Base-by-base conservation (phyloP, 2,113 vertebrate genomes). In the Dryoscopus gambensis region DNA sequence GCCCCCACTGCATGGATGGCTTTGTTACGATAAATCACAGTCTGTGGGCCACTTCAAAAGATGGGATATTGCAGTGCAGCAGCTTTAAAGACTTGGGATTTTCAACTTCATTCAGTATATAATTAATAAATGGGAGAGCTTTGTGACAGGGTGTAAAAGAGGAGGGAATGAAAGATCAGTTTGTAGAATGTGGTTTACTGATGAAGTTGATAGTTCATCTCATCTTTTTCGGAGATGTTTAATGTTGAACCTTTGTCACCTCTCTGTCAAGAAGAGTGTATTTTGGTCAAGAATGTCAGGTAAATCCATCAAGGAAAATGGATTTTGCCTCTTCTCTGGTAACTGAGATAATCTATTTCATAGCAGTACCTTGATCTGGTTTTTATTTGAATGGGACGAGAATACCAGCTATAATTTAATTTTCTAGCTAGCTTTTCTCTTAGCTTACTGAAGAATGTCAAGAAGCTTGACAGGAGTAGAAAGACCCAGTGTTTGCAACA, bases 271-370 rank as follows among this genome's bases (percentile, higher is more conserved):
- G 55, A 63, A 55, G 6, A 84, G n/a, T 73, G 17, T 53, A 5
- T 75, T 87, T 84, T 75, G 13, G 17, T 87, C 35, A n/a, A 42
- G 33, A 55, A 5, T 28, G 69, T 39, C 5, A 64, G 42, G 23
- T 50, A 59, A 50, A 42, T 42, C 21, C 19, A 11, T 31, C 21
- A 68, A 87, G 39, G 35, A 91, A 55, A 68, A 78, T 39, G 2
- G 35, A 16, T 82, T 67, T 91, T 75, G 16, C 18, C 9, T n/a
- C 16, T 93, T 77, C 5, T 64, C 8, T 71, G 15, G 35, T 70
- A 63, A 44, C 21, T 1, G 5, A 56, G 40, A 73, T 60, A 56
- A 73, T 55, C 3, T 6, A 0, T 90, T 78, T 81, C 1, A 0
- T 81, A 37, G 27, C 18, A 35, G 11, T 74, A 67, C 18, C 33